Conservation (phyloP, 2,113 vertebrate species). For the Eubucco bourcierii region DNA sequence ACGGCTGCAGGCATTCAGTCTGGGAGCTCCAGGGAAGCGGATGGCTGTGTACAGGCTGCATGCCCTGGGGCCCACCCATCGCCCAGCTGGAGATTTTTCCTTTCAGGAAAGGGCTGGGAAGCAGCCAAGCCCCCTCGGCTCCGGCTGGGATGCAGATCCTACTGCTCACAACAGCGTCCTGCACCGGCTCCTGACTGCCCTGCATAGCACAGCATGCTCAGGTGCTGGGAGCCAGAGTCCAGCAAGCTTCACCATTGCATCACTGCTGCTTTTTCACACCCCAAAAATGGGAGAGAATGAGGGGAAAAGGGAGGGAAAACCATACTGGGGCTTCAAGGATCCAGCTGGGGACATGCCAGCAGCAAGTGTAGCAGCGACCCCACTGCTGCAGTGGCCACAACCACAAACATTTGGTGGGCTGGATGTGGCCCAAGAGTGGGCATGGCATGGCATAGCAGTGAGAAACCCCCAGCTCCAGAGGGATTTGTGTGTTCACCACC, state of each 20-base stretch:
- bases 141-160: background rate
- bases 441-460: background rate
- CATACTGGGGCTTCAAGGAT: background rate
- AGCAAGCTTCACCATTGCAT: rapidly evolving
- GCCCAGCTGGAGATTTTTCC: background rate
- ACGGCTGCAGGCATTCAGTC: rapidly evolving
- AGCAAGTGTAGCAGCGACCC: rapidly evolving
- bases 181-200: rapidly evolving
- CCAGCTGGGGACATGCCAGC: rapidly evolving
- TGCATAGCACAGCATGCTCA: rapidly evolving
- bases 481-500: too few species aligned
- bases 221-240: background rate
- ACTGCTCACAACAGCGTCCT: background rate
- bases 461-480: background rate
- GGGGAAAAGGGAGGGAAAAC: rapidly evolving
- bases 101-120: background rate
- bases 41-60: rapidly evolving
- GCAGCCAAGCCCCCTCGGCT: rapidly evolving
- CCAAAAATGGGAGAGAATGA: rapidly evolving
- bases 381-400: rapidly evolving
- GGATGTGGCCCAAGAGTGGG: background rate
- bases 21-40: rapidly evolving
- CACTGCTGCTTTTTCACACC: rapidly evolving
- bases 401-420: background rate
- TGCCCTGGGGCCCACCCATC: rapidly evolving